Evolutionary conservation across 2,888 invertebrate species (phyloP).

Genomic region (Drosophila nigricruria): DNA sequence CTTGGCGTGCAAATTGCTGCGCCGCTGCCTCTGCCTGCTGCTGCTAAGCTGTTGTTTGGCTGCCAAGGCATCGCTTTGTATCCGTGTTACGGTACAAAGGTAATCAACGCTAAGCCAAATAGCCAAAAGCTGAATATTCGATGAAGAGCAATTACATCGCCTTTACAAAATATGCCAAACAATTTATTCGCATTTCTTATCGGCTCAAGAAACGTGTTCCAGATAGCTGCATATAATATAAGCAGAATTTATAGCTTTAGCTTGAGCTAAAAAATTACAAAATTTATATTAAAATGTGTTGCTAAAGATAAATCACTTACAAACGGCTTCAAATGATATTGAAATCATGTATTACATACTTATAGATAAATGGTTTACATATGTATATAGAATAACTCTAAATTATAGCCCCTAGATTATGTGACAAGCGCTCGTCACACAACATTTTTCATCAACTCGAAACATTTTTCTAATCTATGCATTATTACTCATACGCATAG

Average conservation of each 20-base stretch:
- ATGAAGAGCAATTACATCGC: conserved; percentile 43
- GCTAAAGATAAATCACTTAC: neutral
- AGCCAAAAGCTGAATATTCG: conserved; percentile 48
- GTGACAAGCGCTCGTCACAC: neutral
- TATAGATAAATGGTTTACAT: neutral
- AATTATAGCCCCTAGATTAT: too few relatives aligned
- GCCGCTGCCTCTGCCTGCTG: conserved; percentile 27
- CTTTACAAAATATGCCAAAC: conserved; percentile 10
- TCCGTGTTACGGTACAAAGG: conserved; percentile 25
- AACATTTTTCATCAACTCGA: neutral
- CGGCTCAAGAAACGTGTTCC: neutral
- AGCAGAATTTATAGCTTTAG: conserved; percentile 1
- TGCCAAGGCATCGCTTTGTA: conserved; percentile 36
- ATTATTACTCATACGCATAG: conserved; percentile 27
- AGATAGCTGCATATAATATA: neutral
- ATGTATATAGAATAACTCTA: neutral
- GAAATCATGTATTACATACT: neutral
- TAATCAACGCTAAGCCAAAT: conserved; percentile 53
- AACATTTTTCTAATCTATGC: conserved; percentile 21
- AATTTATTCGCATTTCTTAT: conserved; percentile 19
- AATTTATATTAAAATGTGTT: conserved; percentile 4
- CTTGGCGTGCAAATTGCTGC: conserved; percentile 55
- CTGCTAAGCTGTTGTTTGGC: conserved; percentile 33
- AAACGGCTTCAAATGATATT: neutral
- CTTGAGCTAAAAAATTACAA: neutral